Evolutionary conservation across 2,888 invertebrate genomes (phyloP).

Genomic region (Cataglyphis cursor): DNA sequence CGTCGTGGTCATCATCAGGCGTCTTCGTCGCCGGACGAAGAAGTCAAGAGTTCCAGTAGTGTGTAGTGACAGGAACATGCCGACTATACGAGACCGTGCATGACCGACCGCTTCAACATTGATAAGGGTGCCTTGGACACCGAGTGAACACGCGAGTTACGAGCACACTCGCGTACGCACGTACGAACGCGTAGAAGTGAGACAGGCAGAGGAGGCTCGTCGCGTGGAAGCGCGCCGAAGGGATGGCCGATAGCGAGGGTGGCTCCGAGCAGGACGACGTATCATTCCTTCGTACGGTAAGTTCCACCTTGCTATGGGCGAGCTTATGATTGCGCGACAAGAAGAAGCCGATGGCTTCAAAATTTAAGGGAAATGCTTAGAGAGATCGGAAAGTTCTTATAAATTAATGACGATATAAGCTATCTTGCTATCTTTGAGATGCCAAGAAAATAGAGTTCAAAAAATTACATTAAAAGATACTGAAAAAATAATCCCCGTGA

Average conservation of each 20-base stretch:
- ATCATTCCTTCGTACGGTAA: slow-evolving; percentile 99
- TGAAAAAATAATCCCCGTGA: background rate
- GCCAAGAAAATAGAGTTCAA: background rate
- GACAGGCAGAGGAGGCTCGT: slow-evolving; percentile 43
- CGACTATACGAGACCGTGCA: slow-evolving; percentile 56
- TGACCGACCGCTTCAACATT: slow-evolving; percentile 56
- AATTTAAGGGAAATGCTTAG: background rate
- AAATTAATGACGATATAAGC: background rate
- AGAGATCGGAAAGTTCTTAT: background rate
- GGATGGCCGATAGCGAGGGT: slow-evolving; percentile 97
- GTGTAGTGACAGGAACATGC: slow-evolving; percentile 58
- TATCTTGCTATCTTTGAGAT: background rate
- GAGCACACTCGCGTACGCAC: slow-evolving; percentile 21
- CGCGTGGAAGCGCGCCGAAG: slow-evolving; percentile 67
- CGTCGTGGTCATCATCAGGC: slow-evolving; percentile 13
- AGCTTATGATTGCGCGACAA: background rate
- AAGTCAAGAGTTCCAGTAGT: slow-evolving; percentile 48
- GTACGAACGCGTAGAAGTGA: slow-evolving; percentile 32
- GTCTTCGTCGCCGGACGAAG: slow-evolving; percentile 16
- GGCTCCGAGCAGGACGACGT: slow-evolving; percentile 99
- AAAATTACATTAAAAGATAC: too few relatives aligned
- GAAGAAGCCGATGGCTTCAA: background rate
- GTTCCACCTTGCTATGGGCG: slow-evolving; percentile 83
- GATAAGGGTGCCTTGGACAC: slow-evolving; percentile 51
- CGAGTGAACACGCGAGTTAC: slow-evolving; percentile 32